Evolutionary conservation across 2,113 vertebrate genomes (phyloP).

Genomic region (Datnioides undecimradiatus): DNA sequence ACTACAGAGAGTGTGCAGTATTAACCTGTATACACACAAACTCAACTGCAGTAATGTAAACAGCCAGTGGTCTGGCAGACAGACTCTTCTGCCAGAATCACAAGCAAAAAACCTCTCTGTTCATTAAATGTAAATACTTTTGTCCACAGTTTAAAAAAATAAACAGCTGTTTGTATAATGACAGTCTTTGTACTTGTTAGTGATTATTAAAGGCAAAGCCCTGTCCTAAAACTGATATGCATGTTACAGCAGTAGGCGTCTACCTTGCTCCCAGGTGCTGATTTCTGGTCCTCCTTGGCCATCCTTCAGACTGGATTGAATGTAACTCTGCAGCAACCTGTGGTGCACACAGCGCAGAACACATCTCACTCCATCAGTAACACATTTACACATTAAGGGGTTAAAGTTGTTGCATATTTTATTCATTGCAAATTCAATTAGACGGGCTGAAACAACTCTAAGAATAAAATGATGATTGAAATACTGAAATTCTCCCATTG

Average conservation of each 20-base stretch:
- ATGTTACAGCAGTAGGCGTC: slow-evolving; percentile 11
- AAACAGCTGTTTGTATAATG: neutral
- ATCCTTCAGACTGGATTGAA: slow-evolving; percentile 76
- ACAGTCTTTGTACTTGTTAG: neutral
- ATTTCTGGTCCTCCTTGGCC: slow-evolving; percentile 72
- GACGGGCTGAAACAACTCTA: neutral
- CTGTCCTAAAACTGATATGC: neutral
- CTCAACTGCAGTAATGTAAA: neutral
- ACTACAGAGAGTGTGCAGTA: too few relatives aligned
- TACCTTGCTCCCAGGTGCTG: slow-evolving; percentile 89
- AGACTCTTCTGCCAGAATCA: neutral
- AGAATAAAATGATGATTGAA: neutral
- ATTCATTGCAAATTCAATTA: neutral
- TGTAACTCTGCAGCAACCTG: slow-evolving; percentile 85
- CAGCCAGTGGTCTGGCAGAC: neutral
- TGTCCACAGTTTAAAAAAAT: neutral
- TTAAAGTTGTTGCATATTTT: neutral
- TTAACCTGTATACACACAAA: neutral
- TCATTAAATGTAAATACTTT: neutral
- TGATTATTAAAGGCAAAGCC: neutral
- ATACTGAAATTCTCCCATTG: neutral
- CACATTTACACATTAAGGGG: neutral
- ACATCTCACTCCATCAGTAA: neutral
- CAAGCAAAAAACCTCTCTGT: neutral
- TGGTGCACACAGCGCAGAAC: slow-evolving; percentile 9